Evolutionary conservation across 1,140 invertebrate genomes (phyloP).

Genomic region (Sitobion miscanthi): DNA sequence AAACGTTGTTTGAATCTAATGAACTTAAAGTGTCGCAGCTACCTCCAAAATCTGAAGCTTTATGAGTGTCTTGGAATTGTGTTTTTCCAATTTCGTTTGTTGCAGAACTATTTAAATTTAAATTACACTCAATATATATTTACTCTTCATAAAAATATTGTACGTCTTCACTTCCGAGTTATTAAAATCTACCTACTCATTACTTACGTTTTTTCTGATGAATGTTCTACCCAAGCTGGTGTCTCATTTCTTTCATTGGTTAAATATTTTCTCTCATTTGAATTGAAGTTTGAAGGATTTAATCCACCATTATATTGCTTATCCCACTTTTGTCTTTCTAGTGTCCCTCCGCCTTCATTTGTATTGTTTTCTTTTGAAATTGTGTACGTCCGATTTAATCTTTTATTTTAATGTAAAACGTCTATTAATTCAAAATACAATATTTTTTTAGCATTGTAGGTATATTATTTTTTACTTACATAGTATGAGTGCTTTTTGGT

Average conservation of each 20-base stretch:
- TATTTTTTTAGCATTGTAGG: background rate
- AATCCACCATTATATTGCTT: conserved; percentile 40
- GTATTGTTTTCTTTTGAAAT: conserved; percentile 50
- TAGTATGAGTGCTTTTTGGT: conserved; percentile 44
- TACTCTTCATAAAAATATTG: background rate
- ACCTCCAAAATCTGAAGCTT: conserved; percentile 50
- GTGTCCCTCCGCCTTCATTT: background rate
- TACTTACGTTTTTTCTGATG: conserved; percentile 44
- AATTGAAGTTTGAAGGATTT: conserved; percentile 11
- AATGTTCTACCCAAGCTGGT: conserved; percentile 27
- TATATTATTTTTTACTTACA: conserved; percentile 37
- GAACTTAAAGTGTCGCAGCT: conserved; percentile 59
- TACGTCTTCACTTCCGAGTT: background rate
- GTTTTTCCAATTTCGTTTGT: background rate
- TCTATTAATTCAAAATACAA: background rate
- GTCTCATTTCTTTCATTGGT: background rate
- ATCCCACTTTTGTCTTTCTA: conserved; percentile 52
- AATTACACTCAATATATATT: background rate
- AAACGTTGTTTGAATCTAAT: conserved; percentile 55
- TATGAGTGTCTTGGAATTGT: conserved; percentile 57
- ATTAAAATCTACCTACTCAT: background rate
- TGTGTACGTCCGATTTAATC: conserved; percentile 43
- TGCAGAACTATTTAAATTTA: background rate
- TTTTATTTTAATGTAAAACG: background rate
- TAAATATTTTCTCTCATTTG: conserved; percentile 10